Evolutionary conservation across 2,888 invertebrate species (phyloP), one percentile per base, ranked within the genome.

Genomic region (Erebia palarica): DNA sequence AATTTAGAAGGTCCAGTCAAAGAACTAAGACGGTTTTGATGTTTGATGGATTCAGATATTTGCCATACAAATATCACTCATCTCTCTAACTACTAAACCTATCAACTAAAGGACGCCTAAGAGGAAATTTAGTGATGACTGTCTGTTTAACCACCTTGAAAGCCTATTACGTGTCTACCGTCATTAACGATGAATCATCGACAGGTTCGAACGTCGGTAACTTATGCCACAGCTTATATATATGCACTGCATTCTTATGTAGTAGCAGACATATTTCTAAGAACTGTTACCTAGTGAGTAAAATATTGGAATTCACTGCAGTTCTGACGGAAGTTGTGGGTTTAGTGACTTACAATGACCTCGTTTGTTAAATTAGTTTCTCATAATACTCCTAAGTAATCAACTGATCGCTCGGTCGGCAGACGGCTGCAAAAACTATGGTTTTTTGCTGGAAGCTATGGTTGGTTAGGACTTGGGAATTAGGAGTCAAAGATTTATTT

Each of bases 151-250:
- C 84, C 72, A 75, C 78, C 78, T 87, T 86, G 81, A 81, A 80
- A 82, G 80, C 80, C 80, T 81, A 86, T 85, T 85, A 83, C 79
- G 80, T 80, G 57, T 79, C 77, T 76, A 81, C 80, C 86, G 86
- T 88, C 86, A 86, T 88, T 85, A 83, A 72, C 69, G 82, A 82
- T 90, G 89, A 90, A 81, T 91, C 91, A 91, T 82, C 80, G 78
- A 73, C 75, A 74, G 78, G 73, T 80, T 72, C 64, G 69, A 66
- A 58, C 71, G 72, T 27, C 53, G 78, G 82, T 83, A 80, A 65
- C 60, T 61, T 68, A 81, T 36, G 36, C 36, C 36, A 36, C 36
- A 36, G 36, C 36, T 36, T 36, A 36, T 36, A 27, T 21, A 27
- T 27, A 36, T 86, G 84, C 82, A 86, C 78, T 80, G 81, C 79